Base-by-base conservation (phyloP, 2,888 invertebrate species). In the Troides helena region DNA sequence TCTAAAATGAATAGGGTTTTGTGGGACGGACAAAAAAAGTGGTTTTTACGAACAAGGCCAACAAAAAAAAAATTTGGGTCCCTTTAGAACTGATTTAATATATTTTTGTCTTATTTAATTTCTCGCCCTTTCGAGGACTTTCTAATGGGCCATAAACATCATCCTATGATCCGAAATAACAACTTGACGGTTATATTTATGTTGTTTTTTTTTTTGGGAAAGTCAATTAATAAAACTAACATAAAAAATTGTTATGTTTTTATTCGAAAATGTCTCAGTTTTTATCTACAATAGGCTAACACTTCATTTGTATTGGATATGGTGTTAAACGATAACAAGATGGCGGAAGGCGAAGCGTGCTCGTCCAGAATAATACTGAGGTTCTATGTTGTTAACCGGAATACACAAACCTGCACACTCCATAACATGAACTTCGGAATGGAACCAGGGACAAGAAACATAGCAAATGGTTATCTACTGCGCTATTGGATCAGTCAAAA, bases 71-170 rank as follows among this genome's bases (percentile, higher is more conserved):
- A 81, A 83, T 87, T 84, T 78, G 80, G 82, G 80, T 80, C 81
- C 85, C 80, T 81, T 79, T 84, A 77, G 80, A 82, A 81, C 77
- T 83, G 83, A 86, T 87, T 87, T 81, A 78, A 77, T 80, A 21
- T 62, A 70, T 67, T 80, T 80, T 83, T 84, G 82, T 82, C 84
- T 84, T 89, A 88, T 89, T 88, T 80, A 86, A 89, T 87, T 82
- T 88, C 85, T 88, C 85, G 81, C 84, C 82, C 84, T 79, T 84
- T 80, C 70, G 74, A 82, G 80, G 78, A 81, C 77, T 80, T 75
- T 74, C 79, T 85, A 85, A 86, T 85, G 83, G 84, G 70, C 80
- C 85, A 85, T 87, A 89, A 89, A 88, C 85, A 85, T 82, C 74
- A 74, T 76, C 70, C 75, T 71, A 75, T 76, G 80, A 76, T 81